Conservation (phyloP, 2,888 invertebrate species). For the Cantharis rufa region DNA sequence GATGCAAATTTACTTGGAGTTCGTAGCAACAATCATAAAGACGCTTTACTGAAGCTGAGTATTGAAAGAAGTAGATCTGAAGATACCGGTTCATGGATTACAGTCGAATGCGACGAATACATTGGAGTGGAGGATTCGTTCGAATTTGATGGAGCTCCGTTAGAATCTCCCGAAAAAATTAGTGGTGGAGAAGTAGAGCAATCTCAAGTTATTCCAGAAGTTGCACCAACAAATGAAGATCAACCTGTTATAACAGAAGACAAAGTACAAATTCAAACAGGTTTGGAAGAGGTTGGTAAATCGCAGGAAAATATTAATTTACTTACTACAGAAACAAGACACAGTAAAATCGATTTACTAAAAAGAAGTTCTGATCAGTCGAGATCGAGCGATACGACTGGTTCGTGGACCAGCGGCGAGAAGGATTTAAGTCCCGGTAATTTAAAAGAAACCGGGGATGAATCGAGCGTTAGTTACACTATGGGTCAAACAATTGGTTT, state of each 20-base stretch:
- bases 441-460: conserved; percentile 70
- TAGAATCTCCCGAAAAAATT: conserved; percentile 47
- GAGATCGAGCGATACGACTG: conserved; percentile 74
- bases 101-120: conserved; percentile 69
- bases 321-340: conserved; percentile 58
- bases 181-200: conserved; percentile 19
- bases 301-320: conserved; percentile 38
- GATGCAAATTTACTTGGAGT: conserved; percentile 61
- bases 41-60: conserved; percentile 55
- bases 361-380: conserved; percentile 76
- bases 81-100: conserved; percentile 71
- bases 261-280: conserved; percentile 22
- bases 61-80: conserved; percentile 65
- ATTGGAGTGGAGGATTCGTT: conserved; percentile 68
- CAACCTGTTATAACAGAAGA: conserved; percentile 15
- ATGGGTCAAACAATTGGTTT: conserved; percentile 79
- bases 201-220: conserved; percentile 13
- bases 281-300: conserved; percentile 19
- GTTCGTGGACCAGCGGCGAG: conserved; percentile 80
- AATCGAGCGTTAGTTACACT: conserved; percentile 77
- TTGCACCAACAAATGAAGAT: conserved; percentile 1
- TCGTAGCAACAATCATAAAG: conserved; percentile 56
- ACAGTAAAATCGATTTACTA: conserved; percentile 59
- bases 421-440: conserved; percentile 67
- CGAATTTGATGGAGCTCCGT: conserved; percentile 55